A percentile compares a stretch with the other conserved stretches of the same genome.
Conservation (phyloP, 1,140 invertebrate genomes). For the Saccostrea echinata region DNA sequence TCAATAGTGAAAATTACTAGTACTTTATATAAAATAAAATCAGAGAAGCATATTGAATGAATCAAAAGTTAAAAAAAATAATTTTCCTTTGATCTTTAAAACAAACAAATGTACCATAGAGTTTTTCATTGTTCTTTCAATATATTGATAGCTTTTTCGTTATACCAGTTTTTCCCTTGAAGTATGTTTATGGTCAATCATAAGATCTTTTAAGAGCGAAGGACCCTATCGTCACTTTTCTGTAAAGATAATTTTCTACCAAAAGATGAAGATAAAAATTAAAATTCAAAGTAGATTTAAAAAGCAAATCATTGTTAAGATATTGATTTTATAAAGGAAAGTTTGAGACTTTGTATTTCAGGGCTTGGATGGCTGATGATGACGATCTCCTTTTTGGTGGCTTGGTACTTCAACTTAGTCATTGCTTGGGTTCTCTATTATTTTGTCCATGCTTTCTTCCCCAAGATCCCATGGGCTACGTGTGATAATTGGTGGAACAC, state of each 20-base stretch:
- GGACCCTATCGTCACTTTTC: neutral
- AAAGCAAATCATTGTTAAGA: neutral
- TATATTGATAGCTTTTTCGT: too few relatives aligned
- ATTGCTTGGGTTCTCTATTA: slow-evolving; percentile 98
- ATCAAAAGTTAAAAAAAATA: too few relatives aligned
- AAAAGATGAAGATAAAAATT: neutral
- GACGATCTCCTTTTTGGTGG: slow-evolving; percentile 67
- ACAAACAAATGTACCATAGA: too few relatives aligned
- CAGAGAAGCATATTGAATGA: neutral
- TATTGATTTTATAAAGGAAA: neutral
- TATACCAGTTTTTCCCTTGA: too few relatives aligned
- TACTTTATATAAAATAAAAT: too few relatives aligned
- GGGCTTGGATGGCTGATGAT: slow-evolving; percentile 73
- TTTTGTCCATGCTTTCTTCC: slow-evolving; percentile 81
- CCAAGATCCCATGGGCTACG: slow-evolving; percentile 92
- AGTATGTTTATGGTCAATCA: too few relatives aligned
- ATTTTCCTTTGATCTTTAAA: too few relatives aligned
- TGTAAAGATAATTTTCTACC: neutral
- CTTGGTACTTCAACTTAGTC: slow-evolving; percentile 96
- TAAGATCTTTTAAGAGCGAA: too few relatives aligned
- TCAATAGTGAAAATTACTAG: too few relatives aligned
- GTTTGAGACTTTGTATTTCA: neutral
- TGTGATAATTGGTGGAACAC: slow-evolving; percentile 97
- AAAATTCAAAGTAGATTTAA: neutral
- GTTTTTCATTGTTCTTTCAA: too few relatives aligned